A percentile compares a stretch with the other conserved stretches of the same genome.
Conservation (phyloP, 1,140 invertebrate genomes). For the Diprion similis region DNA sequence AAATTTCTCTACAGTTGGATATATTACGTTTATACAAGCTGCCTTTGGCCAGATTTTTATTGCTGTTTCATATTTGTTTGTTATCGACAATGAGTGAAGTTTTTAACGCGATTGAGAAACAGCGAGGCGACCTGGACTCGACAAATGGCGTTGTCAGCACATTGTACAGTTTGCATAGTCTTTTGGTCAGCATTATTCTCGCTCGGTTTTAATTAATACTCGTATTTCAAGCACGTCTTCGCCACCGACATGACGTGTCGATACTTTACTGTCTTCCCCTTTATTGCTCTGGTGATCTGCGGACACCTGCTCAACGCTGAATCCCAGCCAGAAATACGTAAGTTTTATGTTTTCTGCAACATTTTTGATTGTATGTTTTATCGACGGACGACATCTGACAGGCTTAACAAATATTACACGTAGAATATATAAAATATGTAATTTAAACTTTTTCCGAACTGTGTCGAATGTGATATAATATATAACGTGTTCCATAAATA, state of each 20-base stretch:
- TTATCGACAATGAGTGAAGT: too few relatives aligned
- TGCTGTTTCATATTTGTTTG: too few relatives aligned
- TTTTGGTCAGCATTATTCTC: neutral
- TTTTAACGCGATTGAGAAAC: neutral
- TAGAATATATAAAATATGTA: too few relatives aligned
- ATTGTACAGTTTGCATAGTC: neutral
- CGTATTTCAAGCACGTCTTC: conserved; percentile 4
- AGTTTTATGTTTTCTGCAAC: conserved; percentile 19
- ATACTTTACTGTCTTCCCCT: conserved; percentile 2
- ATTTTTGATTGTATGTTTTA: too few relatives aligned
- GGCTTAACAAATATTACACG: too few relatives aligned
- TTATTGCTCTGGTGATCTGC: neutral
- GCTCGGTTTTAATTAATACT: neutral
- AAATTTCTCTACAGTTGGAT: too few relatives aligned
- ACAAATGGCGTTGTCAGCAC: neutral
- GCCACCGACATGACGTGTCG: neutral
- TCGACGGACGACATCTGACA: too few relatives aligned
- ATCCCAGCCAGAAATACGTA: conserved; percentile 29
- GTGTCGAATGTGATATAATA: too few relatives aligned
- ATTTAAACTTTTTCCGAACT: too few relatives aligned
- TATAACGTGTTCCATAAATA: too few relatives aligned
- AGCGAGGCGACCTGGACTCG: neutral
- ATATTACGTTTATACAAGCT: too few relatives aligned
- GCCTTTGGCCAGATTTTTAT: too few relatives aligned
- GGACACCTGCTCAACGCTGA: neutral